phyloP scores from a whole-genome alignment of 2,888 invertebrate species.

The Platerodrilus igneus region DNA sequence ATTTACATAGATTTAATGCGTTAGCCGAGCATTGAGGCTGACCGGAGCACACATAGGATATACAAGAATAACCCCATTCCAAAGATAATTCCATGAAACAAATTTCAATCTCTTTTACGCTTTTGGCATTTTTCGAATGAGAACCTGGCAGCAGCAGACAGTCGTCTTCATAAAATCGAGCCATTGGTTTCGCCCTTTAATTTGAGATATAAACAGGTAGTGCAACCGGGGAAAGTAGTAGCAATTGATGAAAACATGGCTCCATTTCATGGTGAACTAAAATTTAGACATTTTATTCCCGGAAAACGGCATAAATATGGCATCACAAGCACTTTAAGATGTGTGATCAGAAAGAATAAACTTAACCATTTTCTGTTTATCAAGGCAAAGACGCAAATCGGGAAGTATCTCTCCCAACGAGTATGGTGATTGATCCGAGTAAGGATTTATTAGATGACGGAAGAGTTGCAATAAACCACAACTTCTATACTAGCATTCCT shows the following conservation, averaged over 20 bases:
- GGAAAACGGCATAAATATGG: constrained; percentile 10
- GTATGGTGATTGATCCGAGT: no score
- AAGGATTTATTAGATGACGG: constrained; percentile 11
- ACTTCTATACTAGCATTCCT: constrained; percentile 30
- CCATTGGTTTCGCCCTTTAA: constrained; percentile 15
- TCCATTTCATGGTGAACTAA: constrained; percentile 15
- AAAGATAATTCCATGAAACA: no score
- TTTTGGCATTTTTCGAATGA: no score
- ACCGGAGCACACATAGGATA: no score
- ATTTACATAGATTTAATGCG: no score
- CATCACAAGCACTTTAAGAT: constrained; percentile 8
- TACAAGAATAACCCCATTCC: no score
- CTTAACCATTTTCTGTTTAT: constrained; percentile 16
- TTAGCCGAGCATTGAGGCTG: no score
- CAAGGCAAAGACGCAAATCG: constrained; percentile 9
- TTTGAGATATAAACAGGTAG: constrained; percentile 18
- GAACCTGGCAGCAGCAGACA: constrained; percentile 2
- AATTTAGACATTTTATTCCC: constrained; percentile 16
- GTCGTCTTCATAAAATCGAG: constrained; percentile 18
- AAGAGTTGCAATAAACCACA: constrained; percentile 27
- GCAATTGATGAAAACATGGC: constrained; percentile 27
- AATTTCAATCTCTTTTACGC: no score
- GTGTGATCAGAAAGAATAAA: constrained; percentile 18
- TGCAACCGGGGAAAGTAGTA: constrained; percentile 24
- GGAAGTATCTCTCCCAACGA: neutral